phyloP scores from a whole-genome alignment of 92 coral and sea anemone genomes.

The Desmophyllum pertusum region DNA sequence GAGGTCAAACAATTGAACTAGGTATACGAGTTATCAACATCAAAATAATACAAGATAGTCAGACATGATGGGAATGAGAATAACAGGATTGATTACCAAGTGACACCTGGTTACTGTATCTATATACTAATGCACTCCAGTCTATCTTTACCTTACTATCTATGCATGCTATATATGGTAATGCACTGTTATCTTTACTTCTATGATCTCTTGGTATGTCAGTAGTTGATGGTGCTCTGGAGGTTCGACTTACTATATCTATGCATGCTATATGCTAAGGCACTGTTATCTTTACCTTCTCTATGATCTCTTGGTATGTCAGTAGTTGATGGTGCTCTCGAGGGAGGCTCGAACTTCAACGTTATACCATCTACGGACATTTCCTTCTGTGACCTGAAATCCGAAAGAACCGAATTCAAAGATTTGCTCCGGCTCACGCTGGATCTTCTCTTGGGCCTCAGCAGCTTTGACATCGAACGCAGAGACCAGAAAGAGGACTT shows the following conservation, averaged over 20 bases:
- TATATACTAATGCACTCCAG: too few species aligned
- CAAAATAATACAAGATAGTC: not conserved
- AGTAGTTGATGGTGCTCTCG: constrained; percentile 62
- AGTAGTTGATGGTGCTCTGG: constrained; percentile 70
- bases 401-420: constrained; percentile 65
- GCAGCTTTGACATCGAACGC: constrained; percentile 54
- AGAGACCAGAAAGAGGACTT: constrained; percentile 62
- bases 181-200: constrained; percentile 17
- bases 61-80: not conserved
- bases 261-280: too few species aligned
- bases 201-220: constrained; percentile 51
- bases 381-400: constrained; percentile 38
- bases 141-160: too few species aligned
- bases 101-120: too few species aligned
- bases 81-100: too few species aligned
- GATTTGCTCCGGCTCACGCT: constrained; percentile 62
- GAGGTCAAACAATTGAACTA: not conserved
- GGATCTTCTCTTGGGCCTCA: constrained; percentile 34
- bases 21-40: not conserved
- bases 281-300: constrained; percentile 22
- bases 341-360: constrained; percentile 62
- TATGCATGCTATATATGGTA: too few species aligned
- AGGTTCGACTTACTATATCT: too few species aligned
- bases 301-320: constrained; percentile 51
- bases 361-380: constrained; percentile 48